These are phyloP conservation scores for Lamproptera curius DNA, from an alignment of 2,888 invertebrate species.

Conservation along the genomic window DNA sequence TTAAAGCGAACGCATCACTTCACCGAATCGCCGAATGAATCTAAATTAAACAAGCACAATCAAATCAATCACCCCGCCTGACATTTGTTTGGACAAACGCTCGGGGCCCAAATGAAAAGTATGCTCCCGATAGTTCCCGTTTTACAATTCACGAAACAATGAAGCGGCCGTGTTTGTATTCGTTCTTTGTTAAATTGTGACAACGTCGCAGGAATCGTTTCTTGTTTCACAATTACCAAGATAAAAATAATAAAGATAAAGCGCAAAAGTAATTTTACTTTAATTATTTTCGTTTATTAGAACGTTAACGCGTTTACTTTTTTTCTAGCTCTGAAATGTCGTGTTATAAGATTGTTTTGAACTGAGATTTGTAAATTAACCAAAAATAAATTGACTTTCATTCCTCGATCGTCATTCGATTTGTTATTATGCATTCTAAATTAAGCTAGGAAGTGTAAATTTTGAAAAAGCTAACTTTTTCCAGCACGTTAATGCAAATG, in stretches of 20 bases:
- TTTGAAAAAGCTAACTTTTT: too few species aligned
- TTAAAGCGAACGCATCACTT: constrained; percentile 17
- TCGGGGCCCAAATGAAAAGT: constrained; percentile 9
- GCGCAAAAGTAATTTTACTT: too few species aligned
- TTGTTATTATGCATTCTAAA: too few species aligned
- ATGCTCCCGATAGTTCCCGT: neutral
- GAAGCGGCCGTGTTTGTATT: constrained; percentile 3
- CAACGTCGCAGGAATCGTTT: neutral
- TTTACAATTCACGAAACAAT: constrained; percentile 16
- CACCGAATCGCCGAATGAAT: constrained; percentile 9
- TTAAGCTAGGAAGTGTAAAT: too few species aligned
- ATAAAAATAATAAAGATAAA: too few species aligned
- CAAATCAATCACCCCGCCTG: constrained; percentile 19
- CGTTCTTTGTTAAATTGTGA: neutral
- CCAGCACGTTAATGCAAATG: too few species aligned
- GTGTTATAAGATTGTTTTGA: neutral
- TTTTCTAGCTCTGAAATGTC: neutral
- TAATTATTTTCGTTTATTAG: too few species aligned
- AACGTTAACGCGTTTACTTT: too few species aligned
- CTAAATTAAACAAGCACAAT: constrained; percentile 20
- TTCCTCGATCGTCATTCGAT: too few species aligned
- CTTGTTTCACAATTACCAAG: neutral
- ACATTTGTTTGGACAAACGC: constrained; percentile 19
- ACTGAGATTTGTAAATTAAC: too few species aligned
- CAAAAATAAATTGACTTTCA: too few species aligned